Percentiles rank a stretch among this genome's conserved stretches.
These are phyloP conservation scores for Helleia helle DNA, from an alignment of 2,888 invertebrate genomes.

Conservation along the genomic window DNA sequence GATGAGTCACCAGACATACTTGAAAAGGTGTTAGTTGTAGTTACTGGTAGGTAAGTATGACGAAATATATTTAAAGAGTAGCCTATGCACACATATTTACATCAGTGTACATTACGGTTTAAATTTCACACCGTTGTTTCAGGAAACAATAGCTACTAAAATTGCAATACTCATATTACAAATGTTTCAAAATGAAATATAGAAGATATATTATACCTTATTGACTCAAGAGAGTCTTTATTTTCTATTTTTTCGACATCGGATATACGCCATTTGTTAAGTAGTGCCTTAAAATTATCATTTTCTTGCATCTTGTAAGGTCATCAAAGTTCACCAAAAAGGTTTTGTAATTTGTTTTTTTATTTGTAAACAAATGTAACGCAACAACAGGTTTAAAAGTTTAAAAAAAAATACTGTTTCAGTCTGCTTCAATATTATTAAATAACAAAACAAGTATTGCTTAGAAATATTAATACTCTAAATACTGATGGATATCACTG, in stretches of 20 bases:
- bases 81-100: not conserved
- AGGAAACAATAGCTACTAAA: conserved; percentile 32
- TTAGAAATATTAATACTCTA: not conserved
- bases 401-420: not conserved
- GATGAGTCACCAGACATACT: conserved; percentile 61
- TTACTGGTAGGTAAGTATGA: conserved; percentile 1
- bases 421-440: not conserved
- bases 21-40: conserved; percentile 22
- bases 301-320: conserved; percentile 53
- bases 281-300: conserved; percentile 58
- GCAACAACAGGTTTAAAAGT: not conserved
- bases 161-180: conserved; percentile 22
- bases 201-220: conserved; percentile 51
- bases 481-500: not conserved
- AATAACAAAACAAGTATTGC: not conserved
- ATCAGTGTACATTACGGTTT: not conserved
- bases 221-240: conserved; percentile 36
- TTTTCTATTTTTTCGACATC: conserved; percentile 32
- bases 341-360: conserved; percentile 31
- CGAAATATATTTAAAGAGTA: not conserved
- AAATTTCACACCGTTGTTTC: conserved; percentile 10
- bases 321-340: conserved; percentile 34
- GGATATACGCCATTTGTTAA: conserved; percentile 61
- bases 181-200: conserved; percentile 13
- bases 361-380: conserved; percentile 8